Evolutionary conservation across 2,797 vertebrate species (phyloP).

Genomic region (Chelonia mydas): DNA sequence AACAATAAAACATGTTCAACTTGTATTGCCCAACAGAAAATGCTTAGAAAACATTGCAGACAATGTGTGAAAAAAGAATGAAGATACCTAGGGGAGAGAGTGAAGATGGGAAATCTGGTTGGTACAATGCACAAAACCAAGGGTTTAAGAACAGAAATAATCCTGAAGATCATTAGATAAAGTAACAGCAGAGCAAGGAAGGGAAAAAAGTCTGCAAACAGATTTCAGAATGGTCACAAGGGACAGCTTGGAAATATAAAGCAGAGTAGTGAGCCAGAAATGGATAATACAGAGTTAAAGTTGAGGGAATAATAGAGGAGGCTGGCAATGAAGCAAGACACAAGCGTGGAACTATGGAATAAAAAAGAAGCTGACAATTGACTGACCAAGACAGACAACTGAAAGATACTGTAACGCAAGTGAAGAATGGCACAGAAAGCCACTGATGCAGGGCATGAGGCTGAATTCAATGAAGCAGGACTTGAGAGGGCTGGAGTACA

Average conservation of each 20-base stretch:
- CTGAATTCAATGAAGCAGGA: constrained; percentile 31
- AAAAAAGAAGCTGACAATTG: constrained; percentile 1
- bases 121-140: neutral
- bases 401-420: neutral
- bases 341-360: constrained; percentile 1
- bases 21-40: neutral
- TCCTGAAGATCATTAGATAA: neutral
- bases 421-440: constrained; percentile 25
- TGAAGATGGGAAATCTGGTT: neutral
- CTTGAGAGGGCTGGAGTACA: neutral
- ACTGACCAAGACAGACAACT: neutral
- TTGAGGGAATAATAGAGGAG: neutral
- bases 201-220: neutral
- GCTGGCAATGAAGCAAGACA: constrained; percentile 16
- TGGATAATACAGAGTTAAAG: neutral
- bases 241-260: neutral
- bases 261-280: neutral
- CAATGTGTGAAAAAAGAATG: neutral
- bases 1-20: neutral
- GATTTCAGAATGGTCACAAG: neutral
- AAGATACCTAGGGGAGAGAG: neutral
- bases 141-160: neutral
- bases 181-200: neutral
- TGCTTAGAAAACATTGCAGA: neutral
- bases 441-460: constrained; percentile 1